A percentile compares a stretch with the other conserved stretches of the same genome.
Evolutionary conservation across 2,797 vertebrate species (phyloP).

Genomic region (Coregonus ussuriensis): DNA sequence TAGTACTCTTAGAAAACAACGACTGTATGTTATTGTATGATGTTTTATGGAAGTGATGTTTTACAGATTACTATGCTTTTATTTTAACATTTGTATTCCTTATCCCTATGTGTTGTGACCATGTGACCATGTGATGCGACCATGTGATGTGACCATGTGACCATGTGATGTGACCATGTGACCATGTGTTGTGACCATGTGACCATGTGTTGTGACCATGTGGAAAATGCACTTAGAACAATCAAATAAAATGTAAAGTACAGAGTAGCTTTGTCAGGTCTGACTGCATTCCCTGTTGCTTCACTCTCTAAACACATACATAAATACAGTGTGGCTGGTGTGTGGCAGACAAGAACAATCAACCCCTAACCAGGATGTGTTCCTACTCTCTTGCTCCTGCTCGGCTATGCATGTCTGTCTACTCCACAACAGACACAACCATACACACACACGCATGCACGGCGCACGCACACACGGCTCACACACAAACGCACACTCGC

Average conservation of each 20-base stretch:
- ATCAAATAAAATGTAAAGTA: neutral
- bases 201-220: neutral
- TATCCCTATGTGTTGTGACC: too few species aligned
- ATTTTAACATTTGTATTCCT: too few species aligned
- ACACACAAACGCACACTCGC: constrained; percentile 1
- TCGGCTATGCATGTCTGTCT: constrained; percentile 72
- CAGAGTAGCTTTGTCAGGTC: neutral
- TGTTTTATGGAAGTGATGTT: too few species aligned
- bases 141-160: too few species aligned
- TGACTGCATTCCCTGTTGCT: neutral
- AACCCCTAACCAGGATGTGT: constrained; percentile 31
- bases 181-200: too few species aligned
- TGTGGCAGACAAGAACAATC: constrained; percentile 39
- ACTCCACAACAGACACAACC: constrained; percentile 52
- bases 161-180: too few species aligned
- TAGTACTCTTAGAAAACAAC: too few species aligned
- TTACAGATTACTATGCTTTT: too few species aligned
- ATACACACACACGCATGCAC: neutral
- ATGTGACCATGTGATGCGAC: too few species aligned
- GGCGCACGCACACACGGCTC: too few species aligned
- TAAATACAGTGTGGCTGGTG: neutral
- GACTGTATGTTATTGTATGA: too few species aligned
- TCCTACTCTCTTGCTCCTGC: constrained; percentile 35
- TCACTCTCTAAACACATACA: neutral
- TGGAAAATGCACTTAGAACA: neutral